A percentile compares a stretch with the other conserved stretches of the same genome.
These are phyloP conservation scores for Calosoma granatense DNA, from an alignment of 1,140 invertebrate genomes.

Conservation along the genomic window DNA sequence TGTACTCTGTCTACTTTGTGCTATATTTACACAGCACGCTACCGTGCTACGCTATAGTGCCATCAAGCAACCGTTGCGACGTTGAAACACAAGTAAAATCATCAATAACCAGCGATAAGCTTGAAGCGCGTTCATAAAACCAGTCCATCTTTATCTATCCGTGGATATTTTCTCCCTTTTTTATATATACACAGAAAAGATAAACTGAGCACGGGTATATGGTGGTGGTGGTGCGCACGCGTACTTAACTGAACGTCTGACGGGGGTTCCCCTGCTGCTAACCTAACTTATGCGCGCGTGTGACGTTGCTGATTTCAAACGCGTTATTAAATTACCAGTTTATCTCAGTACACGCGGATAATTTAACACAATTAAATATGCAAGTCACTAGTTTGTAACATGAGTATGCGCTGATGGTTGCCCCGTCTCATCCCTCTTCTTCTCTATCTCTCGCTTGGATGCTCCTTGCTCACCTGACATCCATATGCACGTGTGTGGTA, in stretches of 20 bases:
- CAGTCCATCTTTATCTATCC: neutral
- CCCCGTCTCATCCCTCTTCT: no score
- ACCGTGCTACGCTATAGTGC: neutral
- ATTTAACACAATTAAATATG: neutral
- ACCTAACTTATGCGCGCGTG: neutral
- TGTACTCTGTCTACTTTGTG: neutral
- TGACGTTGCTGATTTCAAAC: neutral
- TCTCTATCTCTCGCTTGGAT: no score
- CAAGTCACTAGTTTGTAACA: neutral
- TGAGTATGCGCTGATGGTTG: neutral
- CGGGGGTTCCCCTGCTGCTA: no score
- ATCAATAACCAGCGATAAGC: neutral
- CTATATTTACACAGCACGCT: neutral
- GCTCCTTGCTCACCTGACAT: no score
- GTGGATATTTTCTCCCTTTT: neutral
- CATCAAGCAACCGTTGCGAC: neutral
- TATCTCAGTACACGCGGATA: neutral
- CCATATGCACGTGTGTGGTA: no score
- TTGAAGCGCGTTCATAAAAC: neutral
- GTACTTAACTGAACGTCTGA: no score
- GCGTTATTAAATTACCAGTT: neutral
- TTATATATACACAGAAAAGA: no score
- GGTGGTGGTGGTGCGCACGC: neutral
- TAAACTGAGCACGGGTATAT: no score
- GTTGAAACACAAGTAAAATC: neutral